Percentiles rank a stretch among this genome's conserved stretches.
phyloP scores from a whole-genome alignment of 2,888 invertebrate species.

The Plagodis pulveraria region DNA sequence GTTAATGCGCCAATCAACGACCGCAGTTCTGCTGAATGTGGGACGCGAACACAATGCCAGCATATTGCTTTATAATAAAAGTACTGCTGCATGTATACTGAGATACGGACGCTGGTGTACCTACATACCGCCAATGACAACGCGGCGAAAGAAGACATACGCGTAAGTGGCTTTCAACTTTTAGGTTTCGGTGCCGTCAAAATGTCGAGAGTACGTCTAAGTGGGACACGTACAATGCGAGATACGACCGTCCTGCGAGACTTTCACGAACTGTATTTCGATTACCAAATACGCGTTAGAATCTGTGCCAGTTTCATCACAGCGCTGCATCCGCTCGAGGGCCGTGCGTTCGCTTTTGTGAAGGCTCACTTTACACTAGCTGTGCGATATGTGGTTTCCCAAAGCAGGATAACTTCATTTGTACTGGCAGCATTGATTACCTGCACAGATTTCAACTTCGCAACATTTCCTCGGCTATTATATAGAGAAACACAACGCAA shows the following conservation, averaged over 20 bases:
- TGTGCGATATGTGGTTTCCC: conserved; percentile 43
- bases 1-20: conserved; percentile 77
- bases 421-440: conserved; percentile 4
- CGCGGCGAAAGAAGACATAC: conserved; percentile 62
- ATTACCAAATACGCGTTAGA: conserved; percentile 84
- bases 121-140: conserved; percentile 57
- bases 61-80: conserved; percentile 38
- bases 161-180: conserved; percentile 64
- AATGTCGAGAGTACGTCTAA: conserved; percentile 71
- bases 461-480: background rate
- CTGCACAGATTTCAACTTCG: background rate
- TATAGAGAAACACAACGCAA: background rate
- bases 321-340: conserved; percentile 75
- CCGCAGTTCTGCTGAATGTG: conserved; percentile 78
- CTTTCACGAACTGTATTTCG: conserved; percentile 82
- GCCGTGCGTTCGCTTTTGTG: conserved; percentile 63
- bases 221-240: conserved; percentile 77
- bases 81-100: conserved; percentile 60
- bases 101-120: conserved; percentile 40
- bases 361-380: conserved; percentile 49
- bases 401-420: conserved; percentile 16
- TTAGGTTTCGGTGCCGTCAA: conserved; percentile 78
- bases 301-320: conserved; percentile 85
- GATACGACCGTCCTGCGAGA: conserved; percentile 79
- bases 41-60: conserved; percentile 68